A percentile compares a stretch with the other conserved stretches of the same genome.
phyloP scores from a whole-genome alignment of 2,113 vertebrate species.

The Rhodinocichla rosea region DNA sequence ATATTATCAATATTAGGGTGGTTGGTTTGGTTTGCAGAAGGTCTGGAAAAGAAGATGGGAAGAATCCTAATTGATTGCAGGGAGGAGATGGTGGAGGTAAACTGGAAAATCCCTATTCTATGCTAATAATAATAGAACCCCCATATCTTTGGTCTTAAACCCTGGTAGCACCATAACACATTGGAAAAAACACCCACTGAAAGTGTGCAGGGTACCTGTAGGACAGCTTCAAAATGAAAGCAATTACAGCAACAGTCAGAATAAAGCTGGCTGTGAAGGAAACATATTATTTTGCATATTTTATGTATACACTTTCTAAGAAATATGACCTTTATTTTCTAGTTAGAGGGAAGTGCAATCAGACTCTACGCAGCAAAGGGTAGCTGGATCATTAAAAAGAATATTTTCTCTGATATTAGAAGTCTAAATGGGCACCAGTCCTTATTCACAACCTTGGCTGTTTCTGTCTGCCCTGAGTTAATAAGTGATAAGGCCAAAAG shows the following conservation, averaged over 20 bases:
- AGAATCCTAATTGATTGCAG: background rate
- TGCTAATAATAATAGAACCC: background rate
- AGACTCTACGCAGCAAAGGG: constrained; percentile 65
- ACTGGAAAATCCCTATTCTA: background rate
- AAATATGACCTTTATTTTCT: constrained; percentile 79
- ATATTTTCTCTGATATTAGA: constrained; percentile 75
- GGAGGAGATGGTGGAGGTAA: background rate
- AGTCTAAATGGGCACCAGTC: constrained; percentile 74
- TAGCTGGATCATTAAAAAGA: constrained; percentile 76
- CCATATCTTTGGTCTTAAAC: background rate
- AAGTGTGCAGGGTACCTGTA: constrained; percentile 47
- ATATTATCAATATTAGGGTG: background rate
- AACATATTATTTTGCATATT: constrained; percentile 76
- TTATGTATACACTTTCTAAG: constrained; percentile 72
- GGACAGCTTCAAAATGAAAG: constrained; percentile 65
- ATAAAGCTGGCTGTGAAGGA: constrained; percentile 68
- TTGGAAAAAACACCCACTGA: background rate
- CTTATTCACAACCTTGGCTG: constrained; percentile 78
- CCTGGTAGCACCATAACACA: background rate
- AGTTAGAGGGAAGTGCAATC: constrained; percentile 74
- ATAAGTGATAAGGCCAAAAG: constrained; percentile 81
- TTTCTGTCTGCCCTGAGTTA: constrained; percentile 78
- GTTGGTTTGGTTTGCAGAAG: background rate
- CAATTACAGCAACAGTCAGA: constrained; percentile 56
- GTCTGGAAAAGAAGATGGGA: background rate